Conservation (phyloP, 2,797 vertebrate genomes). For the Platyrinchus mystaceus region DNA sequence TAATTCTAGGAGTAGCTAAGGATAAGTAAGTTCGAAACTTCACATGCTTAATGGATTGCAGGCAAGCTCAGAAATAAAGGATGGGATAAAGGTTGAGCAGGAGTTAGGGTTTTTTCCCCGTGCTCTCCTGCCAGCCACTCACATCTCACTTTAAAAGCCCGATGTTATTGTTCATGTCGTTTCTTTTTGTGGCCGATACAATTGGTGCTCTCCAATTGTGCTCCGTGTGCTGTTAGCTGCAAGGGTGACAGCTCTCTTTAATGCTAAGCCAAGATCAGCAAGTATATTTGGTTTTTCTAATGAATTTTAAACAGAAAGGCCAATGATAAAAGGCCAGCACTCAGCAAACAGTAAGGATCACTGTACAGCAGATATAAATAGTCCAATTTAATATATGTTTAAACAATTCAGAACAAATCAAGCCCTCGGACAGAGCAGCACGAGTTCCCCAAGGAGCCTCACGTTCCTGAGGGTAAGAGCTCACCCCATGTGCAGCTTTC, state of each 20-base stretch:
- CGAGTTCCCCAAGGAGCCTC: not conserved
- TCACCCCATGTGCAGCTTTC: not conserved
- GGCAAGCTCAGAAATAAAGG: not conserved
- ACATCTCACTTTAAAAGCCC: not conserved
- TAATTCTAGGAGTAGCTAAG: constrained; percentile 28
- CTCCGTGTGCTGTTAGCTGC: not conserved
- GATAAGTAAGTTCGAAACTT: not conserved
- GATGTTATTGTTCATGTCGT: not conserved
- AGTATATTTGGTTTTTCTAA: constrained; percentile 11
- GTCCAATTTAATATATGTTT: not conserved
- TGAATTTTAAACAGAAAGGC: constrained; percentile 21
- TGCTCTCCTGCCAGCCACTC: not conserved
- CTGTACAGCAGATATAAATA: not conserved
- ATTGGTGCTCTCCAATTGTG: not conserved
- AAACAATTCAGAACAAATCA: not conserved
- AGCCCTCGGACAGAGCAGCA: not conserved
- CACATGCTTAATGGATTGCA: not conserved
- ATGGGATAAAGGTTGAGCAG: not conserved
- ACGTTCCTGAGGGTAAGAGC: not conserved
- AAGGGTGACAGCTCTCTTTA: constrained; percentile 26
- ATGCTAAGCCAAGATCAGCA: constrained; percentile 44
- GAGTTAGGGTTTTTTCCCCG: not conserved
- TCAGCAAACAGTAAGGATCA: not conserved
- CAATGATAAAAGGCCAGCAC: not conserved
- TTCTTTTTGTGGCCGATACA: not conserved